These are phyloP conservation scores for Scleropages formosus DNA, from an alignment of 2,797 vertebrate genomes.

Conservation along the genomic window DNA sequence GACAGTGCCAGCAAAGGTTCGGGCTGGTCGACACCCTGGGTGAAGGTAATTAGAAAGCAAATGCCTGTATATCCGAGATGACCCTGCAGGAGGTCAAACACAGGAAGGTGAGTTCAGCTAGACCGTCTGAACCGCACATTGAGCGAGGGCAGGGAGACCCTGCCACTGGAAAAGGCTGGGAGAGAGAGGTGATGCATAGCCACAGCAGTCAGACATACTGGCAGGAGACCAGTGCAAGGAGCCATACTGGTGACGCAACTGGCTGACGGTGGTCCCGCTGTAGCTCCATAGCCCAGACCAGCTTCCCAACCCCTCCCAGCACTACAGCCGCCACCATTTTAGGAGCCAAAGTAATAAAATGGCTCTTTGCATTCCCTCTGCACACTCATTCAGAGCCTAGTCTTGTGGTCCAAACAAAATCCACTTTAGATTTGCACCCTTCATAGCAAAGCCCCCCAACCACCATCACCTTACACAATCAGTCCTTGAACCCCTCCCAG, in stretches of 20 bases:
- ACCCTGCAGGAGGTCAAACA: neutral
- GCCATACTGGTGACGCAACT: neutral
- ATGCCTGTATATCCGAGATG: neutral
- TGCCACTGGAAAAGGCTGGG: neutral
- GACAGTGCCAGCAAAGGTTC: neutral
- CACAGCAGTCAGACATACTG: no score
- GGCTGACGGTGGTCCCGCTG: neutral
- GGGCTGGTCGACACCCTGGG: neutral
- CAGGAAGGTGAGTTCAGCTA: neutral
- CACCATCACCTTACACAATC: neutral
- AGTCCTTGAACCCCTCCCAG: neutral
- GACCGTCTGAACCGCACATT: neutral
- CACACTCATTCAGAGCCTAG: no score
- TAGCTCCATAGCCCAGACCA: slow-evolving; percentile 4
- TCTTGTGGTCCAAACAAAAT: no score
- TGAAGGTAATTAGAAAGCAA: slow-evolving; percentile 7
- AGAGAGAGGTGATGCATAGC: no score
- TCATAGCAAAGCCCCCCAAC: neutral
- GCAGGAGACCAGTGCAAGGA: no score
- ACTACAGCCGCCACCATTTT: neutral
- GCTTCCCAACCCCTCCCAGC: slow-evolving; percentile 3
- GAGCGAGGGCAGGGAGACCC: neutral
- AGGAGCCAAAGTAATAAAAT: neutral
- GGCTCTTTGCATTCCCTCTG: no score
- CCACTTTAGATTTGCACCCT: slow-evolving; percentile 22